These are phyloP conservation scores for Porites lutea DNA, from an alignment of 64 coral and sea anemone species.

Conservation along the genomic window DNA sequence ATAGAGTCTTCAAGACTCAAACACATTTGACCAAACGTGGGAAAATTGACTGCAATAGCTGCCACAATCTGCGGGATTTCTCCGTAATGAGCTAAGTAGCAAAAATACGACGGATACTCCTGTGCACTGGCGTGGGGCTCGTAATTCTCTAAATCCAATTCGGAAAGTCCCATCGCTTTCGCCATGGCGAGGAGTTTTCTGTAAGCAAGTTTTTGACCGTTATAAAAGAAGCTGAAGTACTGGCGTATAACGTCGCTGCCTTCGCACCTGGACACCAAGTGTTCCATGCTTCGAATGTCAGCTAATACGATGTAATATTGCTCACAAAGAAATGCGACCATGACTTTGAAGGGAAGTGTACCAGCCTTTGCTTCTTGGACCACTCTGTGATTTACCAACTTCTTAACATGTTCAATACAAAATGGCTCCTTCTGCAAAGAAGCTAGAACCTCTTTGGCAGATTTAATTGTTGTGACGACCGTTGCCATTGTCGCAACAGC, in stretches of 20 bases:
- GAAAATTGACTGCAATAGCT: slow-evolving; percentile 13
- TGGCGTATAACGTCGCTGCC: slow-evolving; percentile 1
- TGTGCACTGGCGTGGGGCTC: slow-evolving; percentile 11
- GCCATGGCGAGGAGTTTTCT: neutral
- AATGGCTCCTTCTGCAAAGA: slow-evolving; percentile 1
- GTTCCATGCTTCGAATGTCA: neutral
- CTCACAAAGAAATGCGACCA: slow-evolving; percentile 5
- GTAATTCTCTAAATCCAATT: neutral
- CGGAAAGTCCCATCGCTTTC: slow-evolving; percentile 11
- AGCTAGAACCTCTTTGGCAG: slow-evolving; percentile 10
- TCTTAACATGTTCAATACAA: neutral
- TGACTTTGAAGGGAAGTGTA: neutral
- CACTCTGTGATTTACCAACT: neutral
- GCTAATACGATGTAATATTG: neutral
- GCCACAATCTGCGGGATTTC: slow-evolving; percentile 13
- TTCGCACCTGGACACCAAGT: slow-evolving; percentile 1
- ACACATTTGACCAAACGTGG: slow-evolving; percentile 13
- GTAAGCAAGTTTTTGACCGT: neutral
- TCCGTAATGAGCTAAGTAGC: neutral
- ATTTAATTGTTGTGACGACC: neutral
- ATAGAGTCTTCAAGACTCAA: neutral
- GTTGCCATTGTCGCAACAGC: no score
- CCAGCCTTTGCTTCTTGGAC: neutral
- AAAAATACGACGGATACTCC: neutral
- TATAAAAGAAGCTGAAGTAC: slow-evolving; percentile 10